Conservation (phyloP, 2,888 invertebrate species). For the Chromoteleia sp. region DNA sequence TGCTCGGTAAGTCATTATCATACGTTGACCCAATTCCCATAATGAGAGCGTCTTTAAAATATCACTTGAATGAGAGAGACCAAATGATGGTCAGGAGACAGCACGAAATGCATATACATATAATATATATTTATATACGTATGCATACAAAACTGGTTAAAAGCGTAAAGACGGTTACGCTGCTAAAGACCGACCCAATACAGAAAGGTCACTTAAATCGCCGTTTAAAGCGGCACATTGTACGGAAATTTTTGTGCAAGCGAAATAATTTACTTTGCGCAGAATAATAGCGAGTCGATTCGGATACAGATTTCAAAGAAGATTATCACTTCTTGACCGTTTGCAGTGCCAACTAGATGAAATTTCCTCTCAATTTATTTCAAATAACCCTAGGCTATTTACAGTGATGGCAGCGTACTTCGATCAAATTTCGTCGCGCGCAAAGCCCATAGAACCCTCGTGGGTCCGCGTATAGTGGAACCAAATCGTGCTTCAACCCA, state of each 20-base stretch:
- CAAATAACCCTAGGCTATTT: constrained; percentile 8
- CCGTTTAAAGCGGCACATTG: background rate
- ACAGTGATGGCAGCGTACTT: background rate
- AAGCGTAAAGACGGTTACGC: constrained; percentile 1
- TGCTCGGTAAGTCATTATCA: constrained; percentile 77
- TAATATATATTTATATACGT: background rate
- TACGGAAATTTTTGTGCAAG: background rate
- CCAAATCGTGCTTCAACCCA: constrained; percentile 1
- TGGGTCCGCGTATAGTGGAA: constrained; percentile 6
- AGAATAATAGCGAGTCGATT: no score
- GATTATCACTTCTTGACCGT: background rate
- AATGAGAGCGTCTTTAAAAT: constrained; percentile 75
- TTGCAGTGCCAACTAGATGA: background rate
- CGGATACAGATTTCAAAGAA: background rate
- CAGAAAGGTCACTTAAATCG: background rate
- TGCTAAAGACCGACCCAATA: background rate
- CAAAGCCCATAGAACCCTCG: background rate
- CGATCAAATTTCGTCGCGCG: background rate
- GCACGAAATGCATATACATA: background rate
- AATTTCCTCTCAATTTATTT: constrained; percentile 21
- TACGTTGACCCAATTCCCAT: constrained; percentile 77
- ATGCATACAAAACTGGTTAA: background rate
- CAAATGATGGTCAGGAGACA: constrained; percentile 56
- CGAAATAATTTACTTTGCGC: constrained; percentile 5
- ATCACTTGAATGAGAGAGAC: constrained; percentile 64